These are phyloP conservation scores for Istiophorus platypterus DNA, from an alignment of 2,113 vertebrate species.

Conservation along the genomic window DNA sequence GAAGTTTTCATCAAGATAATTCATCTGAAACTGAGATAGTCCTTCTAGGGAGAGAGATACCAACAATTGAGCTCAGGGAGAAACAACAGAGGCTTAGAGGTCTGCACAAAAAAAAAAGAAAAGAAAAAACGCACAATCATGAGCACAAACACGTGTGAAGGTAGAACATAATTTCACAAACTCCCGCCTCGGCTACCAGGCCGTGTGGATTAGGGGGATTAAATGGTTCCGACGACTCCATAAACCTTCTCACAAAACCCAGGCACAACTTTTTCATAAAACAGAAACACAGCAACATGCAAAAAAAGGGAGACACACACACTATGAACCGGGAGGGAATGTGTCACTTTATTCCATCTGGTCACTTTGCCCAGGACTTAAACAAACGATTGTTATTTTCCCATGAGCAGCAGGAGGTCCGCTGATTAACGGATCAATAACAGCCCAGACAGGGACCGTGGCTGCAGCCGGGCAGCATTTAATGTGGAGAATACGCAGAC, in stretches of 20 bases:
- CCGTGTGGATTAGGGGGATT: conserved; percentile 49
- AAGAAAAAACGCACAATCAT: background rate
- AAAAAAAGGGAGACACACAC: background rate
- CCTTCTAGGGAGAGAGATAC: no score
- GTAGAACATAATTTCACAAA: conserved; percentile 3
- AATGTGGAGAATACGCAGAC: background rate
- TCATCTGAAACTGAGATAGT: no score
- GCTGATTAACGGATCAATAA: conserved; percentile 14
- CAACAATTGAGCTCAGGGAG: no score
- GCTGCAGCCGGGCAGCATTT: no score
- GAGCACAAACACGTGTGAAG: background rate
- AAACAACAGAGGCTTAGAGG: no score
- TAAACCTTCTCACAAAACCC: conserved; percentile 1
- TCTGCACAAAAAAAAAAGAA: background rate
- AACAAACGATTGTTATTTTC: background rate
- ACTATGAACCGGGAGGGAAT: background rate
- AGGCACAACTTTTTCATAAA: conserved; percentile 14
- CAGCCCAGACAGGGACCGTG: background rate
- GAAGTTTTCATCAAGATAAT: conserved; percentile 19
- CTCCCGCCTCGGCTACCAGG: conserved; percentile 3
- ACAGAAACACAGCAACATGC: background rate
- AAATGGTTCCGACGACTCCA: background rate
- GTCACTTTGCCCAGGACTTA: background rate
- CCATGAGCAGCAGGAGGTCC: conserved; percentile 13
- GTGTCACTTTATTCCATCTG: background rate